Conservation (phyloP, 2,113 vertebrate genomes). For the Beaufortia kweichowensis region DNA sequence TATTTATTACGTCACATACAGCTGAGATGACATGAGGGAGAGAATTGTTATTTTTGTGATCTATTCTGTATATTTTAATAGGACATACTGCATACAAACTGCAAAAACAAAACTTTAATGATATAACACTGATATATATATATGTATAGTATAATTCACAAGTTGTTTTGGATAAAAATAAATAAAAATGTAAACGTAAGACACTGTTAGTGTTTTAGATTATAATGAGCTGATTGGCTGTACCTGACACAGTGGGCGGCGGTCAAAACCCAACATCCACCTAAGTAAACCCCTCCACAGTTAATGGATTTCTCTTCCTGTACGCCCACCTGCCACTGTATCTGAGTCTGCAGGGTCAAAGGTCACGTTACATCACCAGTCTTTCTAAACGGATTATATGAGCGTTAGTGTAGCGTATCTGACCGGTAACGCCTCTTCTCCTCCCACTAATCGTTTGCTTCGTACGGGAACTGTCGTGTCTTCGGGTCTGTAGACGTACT, state of each 20-base stretch:
- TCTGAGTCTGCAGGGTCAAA: conserved; percentile 13
- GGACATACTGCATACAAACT: too few relatives aligned
- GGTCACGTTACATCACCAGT: background rate
- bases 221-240: too few relatives aligned
- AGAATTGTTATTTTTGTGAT: too few relatives aligned
- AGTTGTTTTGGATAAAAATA: too few relatives aligned
- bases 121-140: too few relatives aligned
- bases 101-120: too few relatives aligned
- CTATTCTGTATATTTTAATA: too few relatives aligned
- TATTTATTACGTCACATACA: too few relatives aligned
- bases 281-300: conserved; percentile 91
- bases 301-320: conserved; percentile 67
- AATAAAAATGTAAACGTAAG: too few relatives aligned
- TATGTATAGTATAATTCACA: too few relatives aligned
- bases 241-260: conserved; percentile 95
- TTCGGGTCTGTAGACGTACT: background rate
- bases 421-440: conserved; percentile 63
- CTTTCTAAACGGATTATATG: background rate
- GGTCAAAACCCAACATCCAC: conserved; percentile 92
- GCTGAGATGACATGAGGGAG: too few relatives aligned
- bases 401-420: conserved; percentile 23
- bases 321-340: conserved; percentile 68
- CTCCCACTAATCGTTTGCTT: conserved; percentile 69
- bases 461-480: background rate
- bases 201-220: too few relatives aligned